Percentiles rank a stretch among this genome's conserved stretches.
phyloP scores from a whole-genome alignment of 2,888 invertebrate species.

The Mythimna loreyi region DNA sequence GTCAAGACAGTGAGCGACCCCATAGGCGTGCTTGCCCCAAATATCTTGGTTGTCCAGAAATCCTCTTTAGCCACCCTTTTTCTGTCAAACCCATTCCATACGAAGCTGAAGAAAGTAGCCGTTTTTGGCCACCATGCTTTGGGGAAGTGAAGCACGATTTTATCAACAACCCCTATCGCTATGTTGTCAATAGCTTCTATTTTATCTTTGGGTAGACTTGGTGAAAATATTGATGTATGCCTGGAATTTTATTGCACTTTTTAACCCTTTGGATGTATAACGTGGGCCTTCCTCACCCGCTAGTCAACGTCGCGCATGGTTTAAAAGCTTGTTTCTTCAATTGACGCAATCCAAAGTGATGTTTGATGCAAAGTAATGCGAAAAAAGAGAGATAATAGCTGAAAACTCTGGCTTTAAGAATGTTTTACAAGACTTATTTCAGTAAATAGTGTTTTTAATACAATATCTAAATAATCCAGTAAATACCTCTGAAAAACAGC shows the following conservation, averaged over 20 bases:
- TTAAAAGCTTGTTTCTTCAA: no score
- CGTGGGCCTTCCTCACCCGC: no score
- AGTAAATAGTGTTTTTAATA: no score
- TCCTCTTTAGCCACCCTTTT: slow-evolving; percentile 48
- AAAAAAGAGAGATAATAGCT: no score
- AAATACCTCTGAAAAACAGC: no score
- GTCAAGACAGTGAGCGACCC: slow-evolving; percentile 65
- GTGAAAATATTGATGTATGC: slow-evolving; percentile 89
- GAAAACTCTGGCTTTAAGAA: no score
- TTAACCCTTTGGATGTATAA: no score
- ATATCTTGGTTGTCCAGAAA: slow-evolving; percentile 67
- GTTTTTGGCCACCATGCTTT: slow-evolving; percentile 91
- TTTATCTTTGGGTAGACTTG: slow-evolving; percentile 89
- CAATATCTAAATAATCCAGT: no score
- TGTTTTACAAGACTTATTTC: no score
- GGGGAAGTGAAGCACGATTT: slow-evolving; percentile 92
- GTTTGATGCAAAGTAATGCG: no score
- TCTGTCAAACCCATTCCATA: slow-evolving; percentile 80
- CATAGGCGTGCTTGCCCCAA: slow-evolving; percentile 64
- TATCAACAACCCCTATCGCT: slow-evolving; percentile 92
- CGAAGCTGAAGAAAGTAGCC: slow-evolving; percentile 68
- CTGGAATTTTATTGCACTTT: slow-evolving; percentile 83
- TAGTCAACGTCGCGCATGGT: no score
- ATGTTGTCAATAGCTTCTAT: slow-evolving; percentile 89
- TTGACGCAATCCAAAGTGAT: no score